phyloP scores from a whole-genome alignment of 2,888 invertebrate species.

The Ormyrus nitidulus region DNA sequence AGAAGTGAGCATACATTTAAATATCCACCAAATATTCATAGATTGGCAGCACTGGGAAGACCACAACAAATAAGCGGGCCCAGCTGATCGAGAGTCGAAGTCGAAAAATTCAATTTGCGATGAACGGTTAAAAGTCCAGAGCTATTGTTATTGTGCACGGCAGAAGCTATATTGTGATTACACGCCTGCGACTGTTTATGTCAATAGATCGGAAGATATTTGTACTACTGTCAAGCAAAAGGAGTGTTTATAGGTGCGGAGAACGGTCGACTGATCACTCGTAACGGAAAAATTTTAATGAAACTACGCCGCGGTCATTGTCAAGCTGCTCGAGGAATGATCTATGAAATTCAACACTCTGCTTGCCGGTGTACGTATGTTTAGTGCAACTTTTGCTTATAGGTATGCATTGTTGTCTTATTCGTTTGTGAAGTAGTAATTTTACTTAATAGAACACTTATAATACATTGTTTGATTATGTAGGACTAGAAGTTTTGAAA shows the following conservation, averaged over 20 bases:
- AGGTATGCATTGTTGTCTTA: too few species aligned
- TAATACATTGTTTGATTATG: too few species aligned
- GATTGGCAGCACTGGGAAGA: too few species aligned
- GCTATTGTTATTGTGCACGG: slow-evolving; percentile 23
- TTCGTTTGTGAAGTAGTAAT: too few species aligned
- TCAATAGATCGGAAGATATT: slow-evolving; percentile 18
- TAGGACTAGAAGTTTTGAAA: background rate
- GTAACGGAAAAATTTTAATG: background rate
- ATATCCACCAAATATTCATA: too few species aligned
- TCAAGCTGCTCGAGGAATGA: too few species aligned
- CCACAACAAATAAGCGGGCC: background rate
- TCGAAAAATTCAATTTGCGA: slow-evolving; percentile 40
- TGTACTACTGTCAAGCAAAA: slow-evolving; percentile 1
- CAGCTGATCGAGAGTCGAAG: slow-evolving; percentile 25
- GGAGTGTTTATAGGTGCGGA: slow-evolving; percentile 31
- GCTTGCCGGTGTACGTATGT: too few species aligned
- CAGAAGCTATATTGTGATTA: slow-evolving; percentile 20
- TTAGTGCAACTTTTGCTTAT: too few species aligned
- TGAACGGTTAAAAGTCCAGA: background rate
- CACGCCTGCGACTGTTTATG: background rate
- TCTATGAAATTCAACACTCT: too few species aligned
- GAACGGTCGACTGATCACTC: background rate
- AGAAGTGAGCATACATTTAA: too few species aligned
- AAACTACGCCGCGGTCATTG: background rate
- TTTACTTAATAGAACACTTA: too few species aligned